phyloP scores from a whole-genome alignment of 2,888 invertebrate genomes.

The Hermaeophaga mercurialis region DNA sequence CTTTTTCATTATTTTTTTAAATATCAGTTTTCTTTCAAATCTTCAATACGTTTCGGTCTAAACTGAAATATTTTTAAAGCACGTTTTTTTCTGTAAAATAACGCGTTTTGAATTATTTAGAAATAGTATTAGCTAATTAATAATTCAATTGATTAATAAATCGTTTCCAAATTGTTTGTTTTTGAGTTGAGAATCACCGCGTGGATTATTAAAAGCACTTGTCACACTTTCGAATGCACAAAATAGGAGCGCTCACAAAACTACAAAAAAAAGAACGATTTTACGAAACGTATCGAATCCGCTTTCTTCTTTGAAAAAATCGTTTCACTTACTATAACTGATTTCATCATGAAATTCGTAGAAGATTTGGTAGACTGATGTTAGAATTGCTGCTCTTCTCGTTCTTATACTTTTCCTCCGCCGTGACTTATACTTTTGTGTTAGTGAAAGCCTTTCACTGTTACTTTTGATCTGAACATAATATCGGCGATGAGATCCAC shows the following conservation, averaged over 20 bases:
- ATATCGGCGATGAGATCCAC: not conserved
- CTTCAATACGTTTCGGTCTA: too few species aligned
- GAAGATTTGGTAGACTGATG: slow-evolving; percentile 34
- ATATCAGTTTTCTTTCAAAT: too few species aligned
- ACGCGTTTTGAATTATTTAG: too few species aligned
- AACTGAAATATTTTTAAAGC: too few species aligned
- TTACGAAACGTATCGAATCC: not conserved
- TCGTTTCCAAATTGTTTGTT: too few species aligned
- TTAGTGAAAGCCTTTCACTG: slow-evolving; percentile 43
- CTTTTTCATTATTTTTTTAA: too few species aligned
- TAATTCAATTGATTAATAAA: too few species aligned
- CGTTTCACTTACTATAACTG: slow-evolving; percentile 36
- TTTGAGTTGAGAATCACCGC: too few species aligned
- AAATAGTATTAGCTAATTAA: too few species aligned
- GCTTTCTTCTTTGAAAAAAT: slow-evolving; percentile 6
- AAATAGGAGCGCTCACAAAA: not conserved
- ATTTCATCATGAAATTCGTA: slow-evolving; percentile 31
- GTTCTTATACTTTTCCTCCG: slow-evolving; percentile 41
- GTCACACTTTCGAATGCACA: not conserved
- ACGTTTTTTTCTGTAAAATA: too few species aligned
- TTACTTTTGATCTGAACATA: slow-evolving; percentile 2
- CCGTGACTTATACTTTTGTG: slow-evolving; percentile 34
- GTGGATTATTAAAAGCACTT: not conserved
- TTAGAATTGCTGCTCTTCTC: slow-evolving; percentile 26
- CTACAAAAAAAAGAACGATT: not conserved